Base-by-base conservation (phyloP, 2,113 vertebrate genomes). In the Arvicanthis niloticus region DNA sequence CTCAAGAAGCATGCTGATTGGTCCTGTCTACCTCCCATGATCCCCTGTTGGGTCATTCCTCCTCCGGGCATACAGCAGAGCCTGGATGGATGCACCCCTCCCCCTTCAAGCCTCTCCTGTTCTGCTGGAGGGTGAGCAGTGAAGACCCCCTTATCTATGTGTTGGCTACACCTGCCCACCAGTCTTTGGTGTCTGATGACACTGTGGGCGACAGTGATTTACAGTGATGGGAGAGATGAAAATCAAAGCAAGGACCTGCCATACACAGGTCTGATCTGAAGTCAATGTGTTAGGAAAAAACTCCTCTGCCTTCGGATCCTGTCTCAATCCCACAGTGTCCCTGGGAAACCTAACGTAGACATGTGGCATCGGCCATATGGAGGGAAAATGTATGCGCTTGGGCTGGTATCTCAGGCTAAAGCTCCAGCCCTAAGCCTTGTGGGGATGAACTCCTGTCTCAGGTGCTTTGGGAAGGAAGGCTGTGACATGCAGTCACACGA, bases 291-390 rank as follows among this genome's bases (percentile, higher is more conserved):
- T 70, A 40, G 24, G 42, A 12, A 45, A 45, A n/a, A 34, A 29
- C 0, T 0, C 37, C 29, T 17, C 45, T n/a, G 45, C 21, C 42
- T 22, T 60, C 86, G 0, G 1, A 48, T 37, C 72, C 34, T 65
- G 12, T 37, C 3, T 87, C 40, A 26, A 0, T 9, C 51, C 60
- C 12, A 9, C 56, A 37, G 24, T 29, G 24, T 13, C 96, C 93
- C 92, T 93, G 96, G 96, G 26, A 67, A 89, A 45, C 95, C 93
- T 94, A 80, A 96, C 86, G 78, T n/a, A 10, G 7, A 26, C 80
- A 51, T 9, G 1, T 1, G 11, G 4, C 11, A 0, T 42, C 17
- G 2, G n/a, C 0, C 0, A 29, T 0, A 29, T 7, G 12, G 16
- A 10, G 21, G 24, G 15, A 11, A n/a, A 7, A 31, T 2, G 6